A percentile compares a stretch with the other conserved stretches of the same genome.
phyloP scores from a whole-genome alignment of 2,113 vertebrate species.

The Psephotus haematonotus region DNA sequence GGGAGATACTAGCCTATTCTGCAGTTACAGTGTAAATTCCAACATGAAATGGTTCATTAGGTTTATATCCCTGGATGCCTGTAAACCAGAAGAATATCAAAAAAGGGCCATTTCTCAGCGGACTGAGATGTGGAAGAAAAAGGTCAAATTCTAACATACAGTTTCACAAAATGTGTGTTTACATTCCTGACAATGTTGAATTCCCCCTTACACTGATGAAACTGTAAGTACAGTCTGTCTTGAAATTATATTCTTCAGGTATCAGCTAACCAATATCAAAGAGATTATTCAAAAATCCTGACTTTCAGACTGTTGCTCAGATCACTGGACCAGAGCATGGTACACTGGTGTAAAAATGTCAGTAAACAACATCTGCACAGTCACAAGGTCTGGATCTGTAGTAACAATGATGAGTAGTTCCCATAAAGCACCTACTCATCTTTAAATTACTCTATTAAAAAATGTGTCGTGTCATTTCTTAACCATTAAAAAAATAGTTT shows the following conservation, averaged over 20 bases:
- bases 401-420: not conserved
- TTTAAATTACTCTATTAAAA: not conserved
- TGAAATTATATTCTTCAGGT: not conserved
- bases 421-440: not conserved
- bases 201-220: not conserved
- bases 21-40: not conserved
- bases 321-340: not conserved
- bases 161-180: not conserved
- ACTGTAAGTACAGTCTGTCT: not conserved
- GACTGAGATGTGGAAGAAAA: not conserved
- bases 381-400: not conserved
- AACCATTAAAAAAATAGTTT: not conserved
- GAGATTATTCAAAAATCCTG: not conserved
- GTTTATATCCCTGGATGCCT: not conserved
- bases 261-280: not conserved
- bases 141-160: not conserved
- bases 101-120: not conserved
- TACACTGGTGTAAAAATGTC: not conserved
- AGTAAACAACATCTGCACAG: not conserved
- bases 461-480: not conserved
- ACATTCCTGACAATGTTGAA: not conserved
- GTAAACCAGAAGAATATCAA: not conserved
- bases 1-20: not conserved
- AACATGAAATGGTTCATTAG: not conserved
- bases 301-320: not conserved